Evolutionary conservation across 2,113 vertebrate species (phyloP).

Genomic region (Leptocoma aspasia): DNA sequence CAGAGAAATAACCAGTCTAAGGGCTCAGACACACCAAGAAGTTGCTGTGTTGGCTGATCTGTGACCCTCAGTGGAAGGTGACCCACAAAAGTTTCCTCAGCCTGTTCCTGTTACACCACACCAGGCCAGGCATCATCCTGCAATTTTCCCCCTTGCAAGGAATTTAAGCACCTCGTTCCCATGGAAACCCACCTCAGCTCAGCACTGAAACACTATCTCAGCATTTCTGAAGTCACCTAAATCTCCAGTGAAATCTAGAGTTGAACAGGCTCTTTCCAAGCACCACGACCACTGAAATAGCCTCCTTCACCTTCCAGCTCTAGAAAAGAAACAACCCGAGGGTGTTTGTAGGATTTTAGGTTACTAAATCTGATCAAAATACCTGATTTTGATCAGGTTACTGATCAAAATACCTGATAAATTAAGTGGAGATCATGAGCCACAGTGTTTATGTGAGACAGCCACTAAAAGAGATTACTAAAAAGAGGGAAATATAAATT

Average conservation of each 20-base stretch:
- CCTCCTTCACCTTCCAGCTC: not conserved
- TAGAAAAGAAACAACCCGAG: not conserved
- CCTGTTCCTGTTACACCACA: not conserved
- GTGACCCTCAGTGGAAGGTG: not conserved
- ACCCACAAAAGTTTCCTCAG: not conserved
- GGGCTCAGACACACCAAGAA: not conserved
- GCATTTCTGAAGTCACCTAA: not conserved
- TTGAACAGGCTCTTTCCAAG: not conserved
- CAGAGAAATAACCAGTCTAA: not conserved
- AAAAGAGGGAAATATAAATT: not conserved
- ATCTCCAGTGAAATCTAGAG: not conserved
- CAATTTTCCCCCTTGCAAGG: not conserved
- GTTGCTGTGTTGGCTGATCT: not conserved
- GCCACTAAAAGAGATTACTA: not conserved
- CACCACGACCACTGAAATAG: not conserved
- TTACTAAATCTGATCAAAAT: too few relatives aligned
- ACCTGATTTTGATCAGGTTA: too few relatives aligned
- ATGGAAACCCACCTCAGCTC: not conserved
- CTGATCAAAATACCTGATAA: not conserved
- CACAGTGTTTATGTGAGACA: not conserved
- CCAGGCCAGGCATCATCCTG: not conserved
- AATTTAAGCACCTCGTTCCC: not conserved
- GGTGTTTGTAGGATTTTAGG: not conserved
- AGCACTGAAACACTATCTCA: not conserved
- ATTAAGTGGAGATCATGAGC: not conserved